These are phyloP conservation scores for Odontamblyopus lacepedii DNA, from an alignment of 2,797 vertebrate genomes.

Conservation along the genomic window DNA sequence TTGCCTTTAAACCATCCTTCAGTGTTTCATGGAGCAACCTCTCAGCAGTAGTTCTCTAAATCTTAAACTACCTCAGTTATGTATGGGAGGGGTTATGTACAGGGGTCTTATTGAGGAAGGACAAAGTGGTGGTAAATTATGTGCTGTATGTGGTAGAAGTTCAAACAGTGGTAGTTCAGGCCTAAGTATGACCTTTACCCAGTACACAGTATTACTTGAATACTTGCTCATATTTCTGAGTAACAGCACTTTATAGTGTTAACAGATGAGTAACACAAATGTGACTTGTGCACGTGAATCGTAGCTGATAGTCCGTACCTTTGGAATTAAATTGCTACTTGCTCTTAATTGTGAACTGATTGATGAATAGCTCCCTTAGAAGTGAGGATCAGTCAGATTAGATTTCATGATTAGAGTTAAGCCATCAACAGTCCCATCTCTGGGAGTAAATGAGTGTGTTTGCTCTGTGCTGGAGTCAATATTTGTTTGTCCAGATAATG, in stretches of 20 bases:
- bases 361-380: constrained; percentile 43
- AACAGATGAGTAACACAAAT: background rate
- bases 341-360: constrained; percentile 51
- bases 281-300: background rate
- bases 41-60: background rate
- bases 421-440: constrained; percentile 71
- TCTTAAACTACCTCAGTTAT: background rate
- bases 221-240: background rate
- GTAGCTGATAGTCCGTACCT: background rate
- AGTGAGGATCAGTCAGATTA: constrained; percentile 59
- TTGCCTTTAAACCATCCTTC: no score
- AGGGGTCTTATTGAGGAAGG: no score
- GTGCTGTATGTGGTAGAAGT: background rate
- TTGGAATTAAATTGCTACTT: constrained; percentile 9
- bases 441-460: constrained; percentile 68
- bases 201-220: background rate
- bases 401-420: constrained; percentile 71
- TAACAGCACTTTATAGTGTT: background rate
- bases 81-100: no score
- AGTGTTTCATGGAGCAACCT: no score
- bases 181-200: background rate
- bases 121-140: no score
- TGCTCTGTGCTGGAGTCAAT: constrained; percentile 72
- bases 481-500: constrained; percentile 80
- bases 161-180: background rate